These are phyloP conservation scores for Glandiceps talaboti DNA, from an alignment of 53 echinoderm and acorn worm genomes.

Conservation along the genomic window DNA sequence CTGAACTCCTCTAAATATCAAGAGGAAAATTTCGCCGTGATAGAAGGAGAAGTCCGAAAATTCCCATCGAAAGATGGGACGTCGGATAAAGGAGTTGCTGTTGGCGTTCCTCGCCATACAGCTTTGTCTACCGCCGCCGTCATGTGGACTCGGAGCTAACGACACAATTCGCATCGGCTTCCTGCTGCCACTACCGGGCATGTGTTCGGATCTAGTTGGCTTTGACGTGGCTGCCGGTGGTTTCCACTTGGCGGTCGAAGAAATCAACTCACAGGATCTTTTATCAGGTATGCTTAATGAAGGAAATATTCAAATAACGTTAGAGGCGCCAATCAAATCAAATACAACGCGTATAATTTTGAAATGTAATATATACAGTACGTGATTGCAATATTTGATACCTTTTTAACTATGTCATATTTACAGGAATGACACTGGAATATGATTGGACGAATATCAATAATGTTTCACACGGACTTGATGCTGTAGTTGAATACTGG, in stretches of 20 bases:
- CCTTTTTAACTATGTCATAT: too few relatives aligned
- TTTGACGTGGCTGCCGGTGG: neutral
- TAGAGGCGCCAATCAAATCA: too few relatives aligned
- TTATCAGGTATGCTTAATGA: neutral
- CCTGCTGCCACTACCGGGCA: neutral
- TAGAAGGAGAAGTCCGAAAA: too few relatives aligned
- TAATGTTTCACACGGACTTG: constrained; percentile 18
- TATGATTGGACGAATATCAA: neutral
- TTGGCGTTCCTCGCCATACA: neutral
- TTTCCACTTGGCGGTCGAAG: neutral
- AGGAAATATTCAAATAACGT: too few relatives aligned
- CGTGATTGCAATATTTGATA: too few relatives aligned
- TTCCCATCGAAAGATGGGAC: too few relatives aligned
- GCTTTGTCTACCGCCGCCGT: neutral
- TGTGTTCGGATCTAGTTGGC: neutral
- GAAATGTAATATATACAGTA: too few relatives aligned
- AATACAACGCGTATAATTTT: too few relatives aligned
- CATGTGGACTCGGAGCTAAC: too few relatives aligned
- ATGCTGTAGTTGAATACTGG: constrained; percentile 52
- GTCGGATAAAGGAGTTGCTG: too few relatives aligned
- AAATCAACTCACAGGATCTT: neutral
- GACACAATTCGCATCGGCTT: neutral
- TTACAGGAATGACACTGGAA: neutral
- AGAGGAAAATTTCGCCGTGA: too few relatives aligned
- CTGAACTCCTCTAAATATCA: too few relatives aligned